phyloP scores from a whole-genome alignment of 2,888 invertebrate species.

The Hypolimnas misippus region DNA sequence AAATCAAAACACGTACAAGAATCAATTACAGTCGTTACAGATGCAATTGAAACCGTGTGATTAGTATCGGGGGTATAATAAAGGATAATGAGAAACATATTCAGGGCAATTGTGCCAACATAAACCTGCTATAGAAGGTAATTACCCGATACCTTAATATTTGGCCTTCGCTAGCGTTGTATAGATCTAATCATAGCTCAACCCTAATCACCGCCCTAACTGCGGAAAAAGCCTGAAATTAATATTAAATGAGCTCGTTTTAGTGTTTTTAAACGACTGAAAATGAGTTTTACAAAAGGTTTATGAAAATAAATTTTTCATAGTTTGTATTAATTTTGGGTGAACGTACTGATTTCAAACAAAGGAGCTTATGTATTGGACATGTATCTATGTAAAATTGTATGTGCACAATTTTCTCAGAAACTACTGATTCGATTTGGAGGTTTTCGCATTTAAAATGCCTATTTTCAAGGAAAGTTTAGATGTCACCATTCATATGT shows the following conservation, averaged over 20 bases:
- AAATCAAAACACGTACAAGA: constrained; percentile 29
- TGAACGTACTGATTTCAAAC: not conserved
- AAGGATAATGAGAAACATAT: constrained; percentile 48
- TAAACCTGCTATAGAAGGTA: constrained; percentile 44
- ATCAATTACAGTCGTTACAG: constrained; percentile 40
- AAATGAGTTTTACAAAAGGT: constrained; percentile 31
- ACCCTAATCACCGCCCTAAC: constrained; percentile 39
- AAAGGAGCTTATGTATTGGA: too few species aligned
- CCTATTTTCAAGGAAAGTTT: too few species aligned
- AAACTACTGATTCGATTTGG: too few species aligned
- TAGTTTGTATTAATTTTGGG: constrained; percentile 2
- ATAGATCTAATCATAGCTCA: constrained; percentile 42
- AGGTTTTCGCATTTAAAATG: too few species aligned
- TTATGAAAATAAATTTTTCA: not conserved
- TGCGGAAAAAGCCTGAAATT: constrained; percentile 36
- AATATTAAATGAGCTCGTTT: constrained; percentile 38
- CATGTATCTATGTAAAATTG: too few species aligned
- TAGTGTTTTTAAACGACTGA: constrained; percentile 33
- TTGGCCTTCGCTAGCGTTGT: constrained; percentile 41
- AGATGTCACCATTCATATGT: too few species aligned
- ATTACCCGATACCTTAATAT: constrained; percentile 43
- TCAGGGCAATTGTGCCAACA: constrained; percentile 43
- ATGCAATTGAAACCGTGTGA: constrained; percentile 41
- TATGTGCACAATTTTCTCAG: too few species aligned
- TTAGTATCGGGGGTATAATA: constrained; percentile 45